These are phyloP conservation scores for Liasis olivaceus DNA, from an alignment of 2,797 vertebrate genomes.

Conservation along the genomic window DNA sequence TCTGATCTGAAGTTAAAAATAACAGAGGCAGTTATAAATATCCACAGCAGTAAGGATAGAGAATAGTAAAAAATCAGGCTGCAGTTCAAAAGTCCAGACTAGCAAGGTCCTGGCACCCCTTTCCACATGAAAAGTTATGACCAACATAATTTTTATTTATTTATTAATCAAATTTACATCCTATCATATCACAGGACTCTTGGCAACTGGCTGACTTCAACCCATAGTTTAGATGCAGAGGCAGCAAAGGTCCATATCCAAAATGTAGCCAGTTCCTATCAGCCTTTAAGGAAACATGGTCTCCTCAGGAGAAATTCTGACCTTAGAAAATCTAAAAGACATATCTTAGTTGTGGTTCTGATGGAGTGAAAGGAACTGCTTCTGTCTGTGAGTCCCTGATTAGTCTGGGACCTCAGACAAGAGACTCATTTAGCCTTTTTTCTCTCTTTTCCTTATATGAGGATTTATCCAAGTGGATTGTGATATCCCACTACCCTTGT, in stretches of 20 bases:
- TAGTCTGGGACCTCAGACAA: neutral
- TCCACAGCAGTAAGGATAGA: neutral
- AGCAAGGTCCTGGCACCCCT: neutral
- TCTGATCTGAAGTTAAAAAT: neutral
- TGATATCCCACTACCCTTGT: neutral
- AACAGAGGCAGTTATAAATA: neutral
- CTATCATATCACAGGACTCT: neutral
- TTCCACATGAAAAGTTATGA: neutral
- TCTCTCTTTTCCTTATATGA: neutral
- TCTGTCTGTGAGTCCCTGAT: neutral
- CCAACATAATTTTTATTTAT: neutral
- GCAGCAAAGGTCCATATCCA: neutral
- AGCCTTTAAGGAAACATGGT: neutral
- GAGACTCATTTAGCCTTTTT: neutral
- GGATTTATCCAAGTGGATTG: neutral
- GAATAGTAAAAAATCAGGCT: neutral
- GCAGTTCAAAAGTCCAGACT: neutral
- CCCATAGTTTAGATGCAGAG: neutral
- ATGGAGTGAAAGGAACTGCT: neutral
- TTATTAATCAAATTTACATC: neutral
- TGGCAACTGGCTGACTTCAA: neutral
- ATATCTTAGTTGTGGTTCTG: neutral
- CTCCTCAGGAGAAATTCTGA: neutral
- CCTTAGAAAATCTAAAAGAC: neutral
- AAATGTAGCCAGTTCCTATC: neutral